phyloP scores from a whole-genome alignment of 2,113 vertebrate genomes.

The Baryphthengus martii region DNA sequence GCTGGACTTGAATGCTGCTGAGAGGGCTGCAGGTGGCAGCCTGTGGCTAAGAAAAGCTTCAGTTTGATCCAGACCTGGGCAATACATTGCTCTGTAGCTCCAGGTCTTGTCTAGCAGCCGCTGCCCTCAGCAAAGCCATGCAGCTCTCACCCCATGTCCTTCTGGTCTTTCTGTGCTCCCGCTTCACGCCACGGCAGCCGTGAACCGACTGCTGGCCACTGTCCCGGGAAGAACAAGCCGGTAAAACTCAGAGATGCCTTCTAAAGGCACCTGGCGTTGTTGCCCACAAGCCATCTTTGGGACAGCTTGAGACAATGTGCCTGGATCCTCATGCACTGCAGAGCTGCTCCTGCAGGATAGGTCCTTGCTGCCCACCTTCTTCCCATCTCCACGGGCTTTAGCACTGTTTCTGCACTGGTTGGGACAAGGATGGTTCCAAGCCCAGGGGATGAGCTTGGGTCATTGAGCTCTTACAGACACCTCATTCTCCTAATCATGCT shows the following conservation, averaged over 20 bases:
- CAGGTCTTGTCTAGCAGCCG: background rate
- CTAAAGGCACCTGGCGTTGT: background rate
- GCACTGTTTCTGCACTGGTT: background rate
- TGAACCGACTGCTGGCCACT: background rate
- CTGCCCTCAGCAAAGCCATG: background rate
- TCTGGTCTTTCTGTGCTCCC: background rate
- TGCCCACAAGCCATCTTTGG: background rate
- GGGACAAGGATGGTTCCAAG: background rate
- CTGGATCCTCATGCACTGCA: background rate
- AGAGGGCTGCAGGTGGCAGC: background rate
- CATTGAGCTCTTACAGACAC: background rate
- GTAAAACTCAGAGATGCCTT: background rate
- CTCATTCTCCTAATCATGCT: background rate
- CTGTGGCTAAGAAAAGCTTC: background rate
- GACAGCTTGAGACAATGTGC: accelerated
- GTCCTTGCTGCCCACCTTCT: background rate
- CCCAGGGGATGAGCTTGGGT: background rate
- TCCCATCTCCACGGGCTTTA: background rate
- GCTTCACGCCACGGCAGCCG: accelerated
- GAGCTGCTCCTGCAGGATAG: background rate
- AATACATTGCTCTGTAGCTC: background rate
- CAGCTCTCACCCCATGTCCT: background rate
- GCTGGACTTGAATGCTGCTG: background rate
- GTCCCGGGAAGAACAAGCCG: background rate
- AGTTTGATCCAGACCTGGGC: background rate